Percentiles rank a stretch among this genome's conserved stretches.
Conservation (phyloP, 2,797 vertebrate species). For the Sylvilagus floridanus region DNA sequence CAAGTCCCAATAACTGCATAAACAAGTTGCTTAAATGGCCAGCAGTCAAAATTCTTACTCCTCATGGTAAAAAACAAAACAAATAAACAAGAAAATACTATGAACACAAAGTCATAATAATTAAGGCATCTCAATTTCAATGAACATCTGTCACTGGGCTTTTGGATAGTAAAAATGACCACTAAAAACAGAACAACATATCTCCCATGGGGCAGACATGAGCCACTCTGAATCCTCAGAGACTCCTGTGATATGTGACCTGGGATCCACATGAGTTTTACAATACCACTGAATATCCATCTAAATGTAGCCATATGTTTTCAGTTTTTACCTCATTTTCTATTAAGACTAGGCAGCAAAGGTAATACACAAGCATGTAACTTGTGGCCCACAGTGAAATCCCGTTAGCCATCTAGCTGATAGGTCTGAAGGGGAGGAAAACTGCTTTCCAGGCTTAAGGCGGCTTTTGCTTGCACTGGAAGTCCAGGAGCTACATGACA, state of each 20-base stretch:
- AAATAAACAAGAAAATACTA: constrained; percentile 28
- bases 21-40: constrained; percentile 68
- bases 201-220: constrained; percentile 56
- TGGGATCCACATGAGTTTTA: constrained; percentile 51
- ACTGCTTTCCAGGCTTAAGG: constrained; percentile 28
- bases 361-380: constrained; percentile 35
- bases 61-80: constrained; percentile 54
- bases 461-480: constrained; percentile 15
- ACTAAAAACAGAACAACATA: constrained; percentile 74
- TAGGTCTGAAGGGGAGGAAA: constrained; percentile 13
- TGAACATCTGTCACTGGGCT: constrained; percentile 67
- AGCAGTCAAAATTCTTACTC: constrained; percentile 73
- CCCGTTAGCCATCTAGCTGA: not conserved
- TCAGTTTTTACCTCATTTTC: constrained; percentile 57
- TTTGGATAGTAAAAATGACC: constrained; percentile 76
- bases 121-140: constrained; percentile 76
- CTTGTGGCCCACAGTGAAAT: constrained; percentile 36
- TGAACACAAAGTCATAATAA: constrained; percentile 75
- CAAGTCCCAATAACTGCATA: constrained; percentile 58
- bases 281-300: not conserved
- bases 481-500: constrained; percentile 56
- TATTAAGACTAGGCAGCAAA: constrained; percentile 29
- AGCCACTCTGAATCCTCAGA: constrained; percentile 59
- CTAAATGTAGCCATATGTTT: constrained; percentile 44
- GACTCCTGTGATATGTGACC: constrained; percentile 51